Conservation (phyloP, 2,113 vertebrate species). For the Delphinapterus leucas region DNA sequence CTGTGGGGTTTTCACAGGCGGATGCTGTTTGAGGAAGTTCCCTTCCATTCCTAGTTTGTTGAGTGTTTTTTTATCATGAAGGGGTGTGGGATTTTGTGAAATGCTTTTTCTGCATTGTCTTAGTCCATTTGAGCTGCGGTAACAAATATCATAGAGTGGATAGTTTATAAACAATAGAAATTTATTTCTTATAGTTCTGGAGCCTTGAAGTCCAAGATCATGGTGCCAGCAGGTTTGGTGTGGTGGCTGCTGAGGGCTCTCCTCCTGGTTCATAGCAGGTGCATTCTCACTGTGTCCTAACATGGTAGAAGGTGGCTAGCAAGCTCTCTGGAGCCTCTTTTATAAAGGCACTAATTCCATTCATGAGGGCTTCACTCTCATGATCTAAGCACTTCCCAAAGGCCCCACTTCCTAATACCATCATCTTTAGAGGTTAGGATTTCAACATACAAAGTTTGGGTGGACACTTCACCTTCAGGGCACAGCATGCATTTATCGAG, state of each 20-base stretch:
- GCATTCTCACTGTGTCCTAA: neutral
- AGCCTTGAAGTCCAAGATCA: neutral
- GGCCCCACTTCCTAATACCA: neutral
- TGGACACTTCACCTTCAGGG: neutral
- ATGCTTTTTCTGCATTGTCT: neutral
- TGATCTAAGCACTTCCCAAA: neutral
- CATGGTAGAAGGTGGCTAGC: neutral
- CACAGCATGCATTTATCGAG: neutral
- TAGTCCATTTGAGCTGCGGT: neutral
- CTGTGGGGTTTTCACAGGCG: neutral
- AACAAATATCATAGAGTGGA: neutral
- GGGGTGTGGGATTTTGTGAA: neutral
- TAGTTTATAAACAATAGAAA: neutral
- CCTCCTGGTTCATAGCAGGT: neutral
- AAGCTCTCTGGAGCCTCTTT: neutral
- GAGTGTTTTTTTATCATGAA: neutral
- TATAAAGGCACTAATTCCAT: neutral
- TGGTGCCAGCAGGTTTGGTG: neutral
- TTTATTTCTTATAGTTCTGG: neutral
- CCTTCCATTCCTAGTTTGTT: neutral
- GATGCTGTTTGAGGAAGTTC: neutral
- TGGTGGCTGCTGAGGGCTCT: neutral
- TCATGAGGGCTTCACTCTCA: neutral
- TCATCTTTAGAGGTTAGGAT: neutral
- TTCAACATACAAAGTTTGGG: neutral